Evolutionary conservation across 1,140 invertebrate species (phyloP), one percentile per base, ranked within the genome.

Genomic region (Bombus pyrosoma): DNA sequence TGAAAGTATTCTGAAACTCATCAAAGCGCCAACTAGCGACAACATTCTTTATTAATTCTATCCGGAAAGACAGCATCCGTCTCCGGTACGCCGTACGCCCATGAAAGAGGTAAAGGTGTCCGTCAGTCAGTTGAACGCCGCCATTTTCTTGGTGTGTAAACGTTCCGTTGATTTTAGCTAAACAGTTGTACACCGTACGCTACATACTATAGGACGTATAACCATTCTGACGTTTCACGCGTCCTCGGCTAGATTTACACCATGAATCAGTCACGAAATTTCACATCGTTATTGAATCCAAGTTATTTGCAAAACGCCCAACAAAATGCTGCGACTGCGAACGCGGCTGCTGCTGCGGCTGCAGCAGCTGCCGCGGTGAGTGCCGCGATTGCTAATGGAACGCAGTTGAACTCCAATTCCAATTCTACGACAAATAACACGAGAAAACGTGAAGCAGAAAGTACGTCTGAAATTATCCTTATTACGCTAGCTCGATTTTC

Each of bases 211-310:
- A 62, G 3, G 32, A 3, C 68, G 39, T 25, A 32, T 22, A 64
- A 13, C 15, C 32, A 57, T n/a, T 25, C 9, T 10, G 43, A 53
- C 37, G 75, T 62, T 37, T 53, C 6, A n/a, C 15, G 37, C 53
- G 37, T 47, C 3, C 12, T 4, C 39, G 28, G 25, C 25, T n/a
- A 64, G 34, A 1, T 39, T 9, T 37, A 28, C 32, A 81, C 68
- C 22, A 95, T 95, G 94, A 95, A 93, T 92, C 93, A 94, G 75
- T 95, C 96, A 57, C 94, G 95, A 41, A 96, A 96, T 93, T 95
- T 96, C 86, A 94, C 95, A 9, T 95, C 94, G 3, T 83, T 96
- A 71, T 87, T 96, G 34, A 96, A 96, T 91, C 96, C 96, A 0
- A 96, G 94, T 85, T 96, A 96, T 87, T 89, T 96, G 89, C 94